Conservation (phyloP, 2,113 vertebrate species). For the Alces alces region DNA sequence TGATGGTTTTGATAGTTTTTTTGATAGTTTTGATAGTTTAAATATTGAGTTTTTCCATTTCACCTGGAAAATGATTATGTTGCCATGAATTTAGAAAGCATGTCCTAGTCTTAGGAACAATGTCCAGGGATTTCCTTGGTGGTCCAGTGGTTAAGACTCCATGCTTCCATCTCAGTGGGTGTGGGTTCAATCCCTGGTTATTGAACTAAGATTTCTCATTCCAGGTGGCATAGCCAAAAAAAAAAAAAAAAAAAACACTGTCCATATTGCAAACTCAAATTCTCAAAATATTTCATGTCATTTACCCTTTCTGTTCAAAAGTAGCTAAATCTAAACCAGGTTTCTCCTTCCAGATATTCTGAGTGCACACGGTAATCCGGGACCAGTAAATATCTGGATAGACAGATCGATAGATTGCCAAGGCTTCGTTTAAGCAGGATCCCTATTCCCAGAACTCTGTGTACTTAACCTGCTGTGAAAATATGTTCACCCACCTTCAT, state of each 20-base stretch:
- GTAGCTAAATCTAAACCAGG: not conserved
- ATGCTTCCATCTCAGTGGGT: not conserved
- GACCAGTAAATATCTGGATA: not conserved
- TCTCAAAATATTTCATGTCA: not conserved
- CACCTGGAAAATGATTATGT: not conserved
- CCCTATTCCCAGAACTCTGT: slow-evolving; percentile 40
- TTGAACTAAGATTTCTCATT: not conserved
- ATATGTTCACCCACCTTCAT: slow-evolving; percentile 46
- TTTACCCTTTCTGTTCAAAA: not conserved
- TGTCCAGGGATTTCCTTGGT: not conserved
- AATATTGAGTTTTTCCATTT: not conserved
- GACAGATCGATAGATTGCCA: not conserved
- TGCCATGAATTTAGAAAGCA: not conserved
- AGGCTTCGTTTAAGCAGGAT: not conserved
- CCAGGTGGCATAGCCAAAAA: not conserved
- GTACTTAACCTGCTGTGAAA: slow-evolving; percentile 50
- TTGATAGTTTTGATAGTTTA: not conserved
- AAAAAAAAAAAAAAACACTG: not conserved
- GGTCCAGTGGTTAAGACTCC: not conserved
- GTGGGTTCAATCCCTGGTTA: not conserved
- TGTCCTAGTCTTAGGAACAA: not conserved
- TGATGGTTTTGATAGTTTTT: not conserved
- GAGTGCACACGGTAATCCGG: no score
- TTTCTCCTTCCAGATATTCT: not conserved
- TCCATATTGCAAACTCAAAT: not conserved